Conservation (phyloP, 2,113 vertebrate genomes). For the Maccullochella peelii region DNA sequence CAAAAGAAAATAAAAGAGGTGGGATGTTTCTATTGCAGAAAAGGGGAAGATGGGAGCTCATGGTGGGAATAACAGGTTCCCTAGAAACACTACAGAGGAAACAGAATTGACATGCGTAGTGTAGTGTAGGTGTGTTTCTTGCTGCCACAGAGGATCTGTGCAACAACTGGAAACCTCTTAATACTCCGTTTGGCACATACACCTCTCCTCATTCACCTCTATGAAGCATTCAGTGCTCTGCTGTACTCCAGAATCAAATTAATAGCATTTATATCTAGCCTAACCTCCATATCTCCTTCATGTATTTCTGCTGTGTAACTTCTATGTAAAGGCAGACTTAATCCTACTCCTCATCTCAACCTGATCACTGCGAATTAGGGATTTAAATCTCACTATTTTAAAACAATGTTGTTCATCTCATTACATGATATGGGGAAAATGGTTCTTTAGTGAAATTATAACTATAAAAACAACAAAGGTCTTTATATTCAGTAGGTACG, state of each 20-base stretch:
- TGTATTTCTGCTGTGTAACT: not conserved
- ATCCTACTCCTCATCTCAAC: not conserved
- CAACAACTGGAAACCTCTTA: slow-evolving; percentile 39
- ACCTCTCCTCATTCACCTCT: slow-evolving; percentile 9
- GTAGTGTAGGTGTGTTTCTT: slow-evolving; percentile 34
- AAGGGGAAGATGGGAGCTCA: not conserved
- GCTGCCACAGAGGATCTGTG: slow-evolving; percentile 37
- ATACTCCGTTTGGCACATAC: not conserved
- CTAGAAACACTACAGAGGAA: slow-evolving; percentile 18
- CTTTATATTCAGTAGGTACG: not conserved
- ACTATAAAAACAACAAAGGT: not conserved
- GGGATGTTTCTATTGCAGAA: not conserved
- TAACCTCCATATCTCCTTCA: not conserved
- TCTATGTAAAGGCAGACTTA: not conserved
- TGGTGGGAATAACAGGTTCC: not conserved
- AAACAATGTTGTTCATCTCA: not conserved
- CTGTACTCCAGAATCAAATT: not conserved
- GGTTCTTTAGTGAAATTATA: not conserved
- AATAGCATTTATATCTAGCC: not conserved
- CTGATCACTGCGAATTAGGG: not conserved
- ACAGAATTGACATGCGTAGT: slow-evolving; percentile 1
- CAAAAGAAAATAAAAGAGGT: not conserved
- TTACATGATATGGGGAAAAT: not conserved
- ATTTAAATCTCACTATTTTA: not conserved
- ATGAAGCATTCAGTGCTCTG: slow-evolving; percentile 7